These are phyloP conservation scores for Parasteatoda tepidariorum DNA, from an alignment of 1,140 invertebrate species.

Conservation along the genomic window DNA sequence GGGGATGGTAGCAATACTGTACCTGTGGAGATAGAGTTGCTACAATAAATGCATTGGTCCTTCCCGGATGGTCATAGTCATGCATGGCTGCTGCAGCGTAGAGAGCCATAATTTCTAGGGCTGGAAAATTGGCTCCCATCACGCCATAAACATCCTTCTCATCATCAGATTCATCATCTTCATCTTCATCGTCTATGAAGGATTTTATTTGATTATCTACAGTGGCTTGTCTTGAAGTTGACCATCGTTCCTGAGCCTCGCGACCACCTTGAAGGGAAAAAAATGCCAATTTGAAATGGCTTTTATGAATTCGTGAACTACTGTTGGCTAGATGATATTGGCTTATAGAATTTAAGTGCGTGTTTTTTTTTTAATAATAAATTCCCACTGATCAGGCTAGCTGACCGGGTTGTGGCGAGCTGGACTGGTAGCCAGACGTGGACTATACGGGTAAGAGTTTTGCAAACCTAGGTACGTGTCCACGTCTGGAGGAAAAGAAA, in stretches of 20 bases:
- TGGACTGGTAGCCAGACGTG: too few species aligned
- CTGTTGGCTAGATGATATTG: too few species aligned
- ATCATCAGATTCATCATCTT: constrained; percentile 17
- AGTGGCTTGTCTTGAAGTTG: constrained; percentile 22
- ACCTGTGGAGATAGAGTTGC: constrained; percentile 75
- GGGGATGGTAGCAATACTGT: too few species aligned
- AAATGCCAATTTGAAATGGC: too few species aligned
- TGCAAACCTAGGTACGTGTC: too few species aligned
- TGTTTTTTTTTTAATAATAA: too few species aligned
- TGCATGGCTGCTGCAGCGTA: constrained; percentile 78
- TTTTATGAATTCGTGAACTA: background rate
- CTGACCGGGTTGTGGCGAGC: too few species aligned
- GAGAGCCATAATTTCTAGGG: constrained; percentile 76
- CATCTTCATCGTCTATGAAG: constrained; percentile 35
- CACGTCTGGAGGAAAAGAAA: too few species aligned
- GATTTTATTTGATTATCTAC: constrained; percentile 23
- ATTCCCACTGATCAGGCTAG: too few species aligned
- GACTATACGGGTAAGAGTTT: too few species aligned
- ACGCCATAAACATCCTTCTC: constrained; percentile 73
- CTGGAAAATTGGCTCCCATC: constrained; percentile 73
- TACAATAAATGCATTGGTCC: constrained; percentile 77
- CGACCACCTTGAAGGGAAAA: constrained; percentile 13
- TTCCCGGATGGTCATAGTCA: constrained; percentile 77
- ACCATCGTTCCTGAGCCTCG: constrained; percentile 39
- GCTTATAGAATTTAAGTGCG: too few species aligned